These are phyloP conservation scores for Eutrigla gurnardus DNA, from an alignment of 2,797 vertebrate species.

Conservation along the genomic window DNA sequence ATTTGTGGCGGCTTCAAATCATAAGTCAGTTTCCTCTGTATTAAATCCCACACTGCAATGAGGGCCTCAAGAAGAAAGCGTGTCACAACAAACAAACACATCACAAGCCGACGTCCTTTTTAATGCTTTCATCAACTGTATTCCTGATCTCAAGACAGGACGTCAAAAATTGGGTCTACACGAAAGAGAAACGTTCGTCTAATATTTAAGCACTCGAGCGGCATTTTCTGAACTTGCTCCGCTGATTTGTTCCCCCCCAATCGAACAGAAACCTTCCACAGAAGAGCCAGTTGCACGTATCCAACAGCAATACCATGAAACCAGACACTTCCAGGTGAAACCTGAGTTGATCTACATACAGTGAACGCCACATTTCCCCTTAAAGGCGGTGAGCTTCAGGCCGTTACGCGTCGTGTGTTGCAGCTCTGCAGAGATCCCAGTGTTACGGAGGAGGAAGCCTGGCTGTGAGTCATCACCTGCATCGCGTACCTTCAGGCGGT, in stretches of 20 bases:
- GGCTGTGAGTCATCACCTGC: slow-evolving; percentile 66
- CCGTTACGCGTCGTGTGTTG: not conserved
- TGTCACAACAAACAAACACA: slow-evolving; percentile 17
- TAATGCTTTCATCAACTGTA: slow-evolving; percentile 33
- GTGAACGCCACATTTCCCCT: slow-evolving; percentile 20
- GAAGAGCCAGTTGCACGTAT: not conserved
- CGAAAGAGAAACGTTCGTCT: slow-evolving; percentile 7
- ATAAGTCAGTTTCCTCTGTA: not conserved
- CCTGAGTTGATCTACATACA: too few species aligned
- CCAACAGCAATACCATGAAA: slow-evolving; percentile 5
- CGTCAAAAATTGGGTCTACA: slow-evolving; percentile 3
- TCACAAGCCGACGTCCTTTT: not conserved
- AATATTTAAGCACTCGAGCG: slow-evolving; percentile 13
- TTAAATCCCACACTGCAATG: slow-evolving; percentile 8
- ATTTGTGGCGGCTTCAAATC: not conserved
- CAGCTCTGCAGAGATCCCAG: slow-evolving; percentile 46
- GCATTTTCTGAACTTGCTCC: slow-evolving; percentile 4
- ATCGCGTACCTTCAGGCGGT: slow-evolving; percentile 43
- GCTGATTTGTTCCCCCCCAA: not conserved
- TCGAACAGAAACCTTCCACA: not conserved
- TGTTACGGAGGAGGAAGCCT: slow-evolving; percentile 40
- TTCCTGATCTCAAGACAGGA: slow-evolving; percentile 23
- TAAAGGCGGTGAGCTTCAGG: too few species aligned
- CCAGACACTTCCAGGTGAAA: not conserved
- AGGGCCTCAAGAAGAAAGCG: slow-evolving; percentile 38